A percentile compares a stretch with the other conserved stretches of the same genome.
phyloP scores from a whole-genome alignment of 1,140 invertebrate genomes.

The Drosophila ambigua region DNA sequence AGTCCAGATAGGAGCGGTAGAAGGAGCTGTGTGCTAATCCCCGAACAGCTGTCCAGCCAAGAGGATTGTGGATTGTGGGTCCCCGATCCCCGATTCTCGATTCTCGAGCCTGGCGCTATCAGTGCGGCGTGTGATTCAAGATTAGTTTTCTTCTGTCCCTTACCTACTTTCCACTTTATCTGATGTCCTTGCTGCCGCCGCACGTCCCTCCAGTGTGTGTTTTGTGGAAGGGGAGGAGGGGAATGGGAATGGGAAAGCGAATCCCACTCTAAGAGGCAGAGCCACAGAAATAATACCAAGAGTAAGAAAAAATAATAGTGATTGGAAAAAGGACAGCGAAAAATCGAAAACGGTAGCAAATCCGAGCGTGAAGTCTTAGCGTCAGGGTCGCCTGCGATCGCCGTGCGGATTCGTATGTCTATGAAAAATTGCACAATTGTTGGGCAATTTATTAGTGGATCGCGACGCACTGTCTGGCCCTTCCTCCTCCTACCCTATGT shows the following conservation, averaged over 20 bases:
- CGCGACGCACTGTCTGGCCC: slow-evolving; percentile 9
- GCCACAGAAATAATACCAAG: no score
- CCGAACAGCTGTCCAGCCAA: slow-evolving; percentile 61
- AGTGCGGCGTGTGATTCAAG: slow-evolving; percentile 58
- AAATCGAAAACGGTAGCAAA: slow-evolving; percentile 63
- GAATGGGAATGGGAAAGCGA: slow-evolving; percentile 24
- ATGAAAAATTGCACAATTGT: slow-evolving; percentile 78
- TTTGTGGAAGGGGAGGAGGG: slow-evolving; percentile 11
- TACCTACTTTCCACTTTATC: slow-evolving; percentile 57
- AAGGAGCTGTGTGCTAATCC: slow-evolving; percentile 44
- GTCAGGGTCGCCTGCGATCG: slow-evolving; percentile 4
- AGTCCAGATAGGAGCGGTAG: slow-evolving; percentile 21
- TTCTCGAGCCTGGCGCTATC: slow-evolving; percentile 51
- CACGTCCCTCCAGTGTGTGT: slow-evolving; percentile 21
- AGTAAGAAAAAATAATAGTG: slow-evolving; percentile 22
- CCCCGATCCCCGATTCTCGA: neutral
- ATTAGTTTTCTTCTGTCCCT: slow-evolving; percentile 46
- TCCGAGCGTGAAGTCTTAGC: slow-evolving; percentile 62
- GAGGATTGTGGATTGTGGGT: slow-evolving; percentile 40
- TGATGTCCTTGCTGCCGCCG: slow-evolving; percentile 61
- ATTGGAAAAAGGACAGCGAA: slow-evolving; percentile 23
- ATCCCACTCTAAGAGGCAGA: neutral
- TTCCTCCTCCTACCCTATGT: neutral
- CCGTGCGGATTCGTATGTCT: slow-evolving; percentile 41
- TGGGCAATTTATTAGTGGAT: slow-evolving; percentile 69